Conservation (phyloP, 2,797 vertebrate species). For the Moxostoma hubbsi region DNA sequence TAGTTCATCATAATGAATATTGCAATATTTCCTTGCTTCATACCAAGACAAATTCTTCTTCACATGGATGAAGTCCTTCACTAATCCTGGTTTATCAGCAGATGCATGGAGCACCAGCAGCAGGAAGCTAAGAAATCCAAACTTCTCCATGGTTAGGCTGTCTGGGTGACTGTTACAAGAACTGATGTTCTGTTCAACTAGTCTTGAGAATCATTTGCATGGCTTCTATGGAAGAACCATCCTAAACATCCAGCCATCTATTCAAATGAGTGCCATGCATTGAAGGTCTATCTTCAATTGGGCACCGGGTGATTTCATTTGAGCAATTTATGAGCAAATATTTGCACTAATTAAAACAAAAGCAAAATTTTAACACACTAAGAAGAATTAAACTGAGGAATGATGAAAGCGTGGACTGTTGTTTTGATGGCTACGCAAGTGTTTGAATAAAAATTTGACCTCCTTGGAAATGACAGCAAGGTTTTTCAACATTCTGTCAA, state of each 20-base stretch:
- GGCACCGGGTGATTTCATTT: too few relatives aligned
- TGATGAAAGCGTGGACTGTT: neutral
- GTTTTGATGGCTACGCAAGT: neutral
- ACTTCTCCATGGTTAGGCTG: slow-evolving; percentile 9
- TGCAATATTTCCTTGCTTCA: neutral
- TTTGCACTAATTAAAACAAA: too few relatives aligned
- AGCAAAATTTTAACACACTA: too few relatives aligned
- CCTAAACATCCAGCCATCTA: too few relatives aligned
- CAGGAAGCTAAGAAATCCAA: neutral
- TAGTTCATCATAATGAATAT: neutral
- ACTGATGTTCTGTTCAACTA: neutral
- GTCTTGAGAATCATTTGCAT: neutral
- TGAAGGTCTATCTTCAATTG: too few relatives aligned
- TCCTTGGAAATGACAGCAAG: neutral
- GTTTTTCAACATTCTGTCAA: neutral
- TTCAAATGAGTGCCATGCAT: neutral
- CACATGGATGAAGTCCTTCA: slow-evolving; percentile 5
- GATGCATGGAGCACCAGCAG: neutral
- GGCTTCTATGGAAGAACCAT: neutral
- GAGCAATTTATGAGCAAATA: too few relatives aligned
- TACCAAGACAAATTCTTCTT: neutral
- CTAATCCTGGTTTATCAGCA: neutral
- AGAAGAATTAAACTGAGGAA: too few relatives aligned
- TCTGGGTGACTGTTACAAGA: neutral
- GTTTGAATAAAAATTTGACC: neutral